Evolutionary conservation across 1,140 invertebrate genomes (phyloP), one percentile per base, ranked within the genome.

Genomic region (Sycobia sp.): DNA sequence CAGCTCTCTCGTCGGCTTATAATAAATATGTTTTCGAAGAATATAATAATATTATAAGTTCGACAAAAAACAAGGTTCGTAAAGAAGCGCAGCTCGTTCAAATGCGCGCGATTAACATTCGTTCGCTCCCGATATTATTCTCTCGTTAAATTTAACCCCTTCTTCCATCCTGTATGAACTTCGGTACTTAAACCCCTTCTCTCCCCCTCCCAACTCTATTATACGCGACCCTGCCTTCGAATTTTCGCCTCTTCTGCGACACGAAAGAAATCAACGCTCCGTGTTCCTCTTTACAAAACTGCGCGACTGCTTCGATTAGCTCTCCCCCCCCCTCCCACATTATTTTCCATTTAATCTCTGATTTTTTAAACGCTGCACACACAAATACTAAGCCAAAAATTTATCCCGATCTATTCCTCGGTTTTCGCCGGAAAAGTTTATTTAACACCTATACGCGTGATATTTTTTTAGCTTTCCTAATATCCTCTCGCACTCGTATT

Each of bases 81-180:
- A 5, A 32, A 47, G n/a, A 20, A 60, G 47, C 36, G 38, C 29
- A 50, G 46, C 18, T 46, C 18, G n/a, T n/a, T n/a, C n/a, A n/a
- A n/a, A n/a, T n/a, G n/a, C n/a, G 54, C 22, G 27, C 29, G 27
- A 57, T 51, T 57, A 23, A 34, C 54, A 54, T 63, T 63, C 62
- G 53, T 57, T 63, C 62, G 58, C 14, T 53, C 23, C n/a, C n/a
- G n/a, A n/a, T n/a, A n/a, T n/a, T n/a, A n/a, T 53, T 39, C 55
- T 58, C 43, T 50, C 46, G 46, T 44, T 57, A 58, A 29, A n/a
- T n/a, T n/a, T n/a, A n/a, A 51, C 38, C 58, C 54, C 62, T 64
- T 64, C 62, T 64, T 64, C 62, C 62, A 57, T 54, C 62, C 53
- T 47, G 18, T 64, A n/a, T n/a, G n/a, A n/a, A n/a, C n/a, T n/a